Evolutionary conservation across 2,797 vertebrate genomes (phyloP).

Genomic region (Chelon auratus): DNA sequence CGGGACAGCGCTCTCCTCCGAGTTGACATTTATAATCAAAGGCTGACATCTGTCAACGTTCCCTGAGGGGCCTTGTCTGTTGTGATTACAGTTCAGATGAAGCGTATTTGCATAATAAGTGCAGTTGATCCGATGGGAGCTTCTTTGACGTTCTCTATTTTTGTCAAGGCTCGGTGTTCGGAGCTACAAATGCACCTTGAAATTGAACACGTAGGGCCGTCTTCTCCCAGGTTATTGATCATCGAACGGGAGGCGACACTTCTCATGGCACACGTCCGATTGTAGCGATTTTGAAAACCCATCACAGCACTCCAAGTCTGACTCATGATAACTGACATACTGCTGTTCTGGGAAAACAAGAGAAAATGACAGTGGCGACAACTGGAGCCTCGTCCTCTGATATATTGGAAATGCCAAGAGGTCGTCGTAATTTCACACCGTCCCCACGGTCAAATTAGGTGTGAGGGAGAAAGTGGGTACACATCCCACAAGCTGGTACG

Average conservation of each 20-base stretch:
- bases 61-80: conserved; percentile 79
- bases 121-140: conserved; percentile 27
- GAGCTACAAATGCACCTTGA: neutral
- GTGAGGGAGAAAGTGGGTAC: conserved; percentile 20
- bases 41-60: conserved; percentile 81
- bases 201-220: neutral
- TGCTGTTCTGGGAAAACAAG: conserved; percentile 41
- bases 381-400: conserved; percentile 28
- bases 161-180: neutral
- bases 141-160: conserved; percentile 13
- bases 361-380: conserved; percentile 48
- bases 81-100: conserved; percentile 76
- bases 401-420: conserved; percentile 76
- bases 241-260: neutral
- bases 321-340: conserved; percentile 22
- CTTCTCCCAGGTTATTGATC: conserved; percentile 12
- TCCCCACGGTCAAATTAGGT: conserved; percentile 53
- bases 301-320: neutral
- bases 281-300: conserved; percentile 18
- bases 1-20: conserved; percentile 53
- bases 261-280: conserved; percentile 1
- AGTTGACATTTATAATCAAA: conserved; percentile 83
- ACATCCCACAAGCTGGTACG: neutral
- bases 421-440: conserved; percentile 70
- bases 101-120: conserved; percentile 77